Percentiles rank a stretch among this genome's conserved stretches.
phyloP scores from a whole-genome alignment of 2,797 vertebrate species.

The Epinephelus awoara region DNA sequence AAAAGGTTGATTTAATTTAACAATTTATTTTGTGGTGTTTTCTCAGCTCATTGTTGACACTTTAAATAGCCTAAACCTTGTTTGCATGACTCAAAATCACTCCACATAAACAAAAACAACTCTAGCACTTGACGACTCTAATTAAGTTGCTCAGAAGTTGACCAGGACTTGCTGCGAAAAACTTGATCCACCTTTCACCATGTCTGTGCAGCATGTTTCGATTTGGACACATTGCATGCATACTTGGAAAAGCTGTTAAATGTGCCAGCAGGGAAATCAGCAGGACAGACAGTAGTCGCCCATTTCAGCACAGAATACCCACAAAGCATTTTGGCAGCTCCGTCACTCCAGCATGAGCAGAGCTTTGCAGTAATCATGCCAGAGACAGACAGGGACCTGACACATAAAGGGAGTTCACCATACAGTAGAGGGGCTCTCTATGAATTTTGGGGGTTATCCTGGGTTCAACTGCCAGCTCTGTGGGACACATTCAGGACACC shows the following conservation, averaged over 20 bases:
- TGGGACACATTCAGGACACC: conserved; percentile 6
- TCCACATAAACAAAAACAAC: conserved; percentile 1
- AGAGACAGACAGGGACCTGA: conserved; percentile 41
- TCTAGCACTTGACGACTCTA: background rate
- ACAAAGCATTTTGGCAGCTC: conserved; percentile 62
- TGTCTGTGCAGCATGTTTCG: conserved; percentile 17
- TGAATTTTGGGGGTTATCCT: conserved; percentile 29
- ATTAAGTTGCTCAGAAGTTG: conserved; percentile 20
- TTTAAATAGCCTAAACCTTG: background rate
- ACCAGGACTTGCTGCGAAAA: conserved; percentile 25
- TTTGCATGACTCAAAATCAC: conserved; percentile 7
- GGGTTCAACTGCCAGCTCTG: conserved; percentile 19
- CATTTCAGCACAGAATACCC: conserved; percentile 52
- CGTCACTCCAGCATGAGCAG: conserved; percentile 28
- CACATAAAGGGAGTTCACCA: conserved; percentile 12
- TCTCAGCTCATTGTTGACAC: background rate
- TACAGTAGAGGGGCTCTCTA: conserved; percentile 13
- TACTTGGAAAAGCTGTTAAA: conserved; percentile 47
- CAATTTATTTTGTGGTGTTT: background rate
- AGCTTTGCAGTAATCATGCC: conserved; percentile 34
- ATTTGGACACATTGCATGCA: conserved; percentile 27
- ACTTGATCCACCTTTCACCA: conserved; percentile 27
- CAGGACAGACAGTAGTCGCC: conserved; percentile 40
- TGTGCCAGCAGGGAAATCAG: conserved; percentile 58
- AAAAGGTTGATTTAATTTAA: background rate